Evolutionary conservation across 2,888 invertebrate genomes (phyloP).

Genomic region (Gari tellinella): DNA sequence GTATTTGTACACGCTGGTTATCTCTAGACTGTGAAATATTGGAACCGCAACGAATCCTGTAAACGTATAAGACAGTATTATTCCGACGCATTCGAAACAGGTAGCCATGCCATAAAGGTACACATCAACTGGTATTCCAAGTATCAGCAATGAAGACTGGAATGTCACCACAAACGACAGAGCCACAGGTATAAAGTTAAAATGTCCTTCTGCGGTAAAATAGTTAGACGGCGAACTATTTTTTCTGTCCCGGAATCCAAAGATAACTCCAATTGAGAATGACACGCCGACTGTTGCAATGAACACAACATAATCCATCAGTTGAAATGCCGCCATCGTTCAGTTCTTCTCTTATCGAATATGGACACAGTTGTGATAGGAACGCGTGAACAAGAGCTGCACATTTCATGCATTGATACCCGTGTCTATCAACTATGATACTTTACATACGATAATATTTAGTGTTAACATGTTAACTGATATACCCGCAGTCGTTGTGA

Average conservation of each 20-base stretch:
- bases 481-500: too few species aligned
- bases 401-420: too few species aligned
- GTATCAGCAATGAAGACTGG: slow-evolving; percentile 36
- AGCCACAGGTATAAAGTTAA: slow-evolving; percentile 26
- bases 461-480: too few species aligned
- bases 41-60: slow-evolving; percentile 23
- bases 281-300: slow-evolving; percentile 16
- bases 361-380: too few species aligned
- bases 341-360: too few species aligned
- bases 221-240: slow-evolving; percentile 30
- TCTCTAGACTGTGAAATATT: slow-evolving; percentile 24
- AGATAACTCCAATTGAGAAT: slow-evolving; percentile 32
- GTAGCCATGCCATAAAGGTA: slow-evolving; percentile 31
- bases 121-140: slow-evolving; percentile 28
- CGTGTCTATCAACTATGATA: too few species aligned
- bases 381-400: too few species aligned
- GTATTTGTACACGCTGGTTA: slow-evolving; percentile 36
- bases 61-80: slow-evolving; percentile 12
- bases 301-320: slow-evolving; percentile 31
- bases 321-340: slow-evolving; percentile 3
- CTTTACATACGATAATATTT: too few species aligned
- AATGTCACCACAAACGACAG: slow-evolving; percentile 46
- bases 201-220: slow-evolving; percentile 30
- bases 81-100: slow-evolving; percentile 8
- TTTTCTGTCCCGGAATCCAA: slow-evolving; percentile 21